Evolutionary conservation across 2,113 vertebrate genomes (phyloP).

Genomic region (Phalacrocorax pelagicus): DNA sequence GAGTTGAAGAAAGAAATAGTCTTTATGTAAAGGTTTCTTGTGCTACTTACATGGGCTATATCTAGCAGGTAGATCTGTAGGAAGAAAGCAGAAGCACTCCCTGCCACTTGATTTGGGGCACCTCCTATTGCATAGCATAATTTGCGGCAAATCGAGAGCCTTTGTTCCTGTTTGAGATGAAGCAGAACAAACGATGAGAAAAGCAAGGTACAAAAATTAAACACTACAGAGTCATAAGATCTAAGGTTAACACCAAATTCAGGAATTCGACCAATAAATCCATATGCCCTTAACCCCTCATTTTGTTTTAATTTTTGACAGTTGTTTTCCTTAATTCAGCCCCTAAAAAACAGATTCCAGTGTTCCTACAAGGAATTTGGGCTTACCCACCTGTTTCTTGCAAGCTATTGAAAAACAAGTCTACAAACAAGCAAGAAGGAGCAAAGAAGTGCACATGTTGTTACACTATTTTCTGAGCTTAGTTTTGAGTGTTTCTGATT

Average conservation of each 20-base stretch:
- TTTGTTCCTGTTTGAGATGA: constrained; percentile 72
- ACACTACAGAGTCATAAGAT: neutral
- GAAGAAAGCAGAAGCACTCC: constrained; percentile 92
- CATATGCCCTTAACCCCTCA: neutral
- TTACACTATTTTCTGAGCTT: neutral
- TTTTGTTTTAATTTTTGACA: neutral
- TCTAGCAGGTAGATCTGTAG: constrained; percentile 96
- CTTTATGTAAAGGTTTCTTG: neutral
- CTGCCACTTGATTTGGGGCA: constrained; percentile 89
- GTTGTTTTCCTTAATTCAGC: neutral
- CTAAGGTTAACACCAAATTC: neutral
- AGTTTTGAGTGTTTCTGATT: neutral
- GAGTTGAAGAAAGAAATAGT: neutral
- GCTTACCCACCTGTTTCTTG: neutral
- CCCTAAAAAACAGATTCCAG: neutral
- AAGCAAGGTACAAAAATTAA: neutral
- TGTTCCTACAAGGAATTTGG: neutral
- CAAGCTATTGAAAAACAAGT: neutral
- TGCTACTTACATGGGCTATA: constrained; percentile 84
- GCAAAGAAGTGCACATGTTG: neutral
- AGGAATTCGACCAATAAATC: neutral
- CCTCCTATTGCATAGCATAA: constrained; percentile 95
- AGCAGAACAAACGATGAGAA: neutral
- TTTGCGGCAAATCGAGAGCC: constrained; percentile 83
- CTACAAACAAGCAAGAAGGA: neutral